Conservation (phyloP, 2,113 vertebrate species). For the Cavia porcellus region DNA sequence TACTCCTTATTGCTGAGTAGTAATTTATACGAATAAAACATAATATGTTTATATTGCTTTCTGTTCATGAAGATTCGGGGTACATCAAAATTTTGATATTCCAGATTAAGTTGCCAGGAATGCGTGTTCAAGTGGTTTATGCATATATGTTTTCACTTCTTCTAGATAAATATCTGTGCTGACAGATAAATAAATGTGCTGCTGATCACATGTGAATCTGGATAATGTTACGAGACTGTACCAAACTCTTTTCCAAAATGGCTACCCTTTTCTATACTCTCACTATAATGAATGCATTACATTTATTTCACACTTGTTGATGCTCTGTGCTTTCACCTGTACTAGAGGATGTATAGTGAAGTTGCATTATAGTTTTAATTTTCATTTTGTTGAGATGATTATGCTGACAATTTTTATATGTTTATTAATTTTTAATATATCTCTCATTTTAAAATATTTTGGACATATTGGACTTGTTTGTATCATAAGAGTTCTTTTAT, state of each 20-base stretch:
- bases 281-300: background rate
- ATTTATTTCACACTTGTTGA: background rate
- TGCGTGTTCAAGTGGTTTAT: background rate
- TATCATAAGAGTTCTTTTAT: background rate
- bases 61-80: background rate
- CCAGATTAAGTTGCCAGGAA: background rate
- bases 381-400: background rate
- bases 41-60: background rate
- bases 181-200: background rate
- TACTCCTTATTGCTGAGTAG: background rate
- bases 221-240: background rate
- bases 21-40: background rate
- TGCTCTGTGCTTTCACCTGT: background rate
- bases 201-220: background rate
- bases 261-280: background rate
- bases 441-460: background rate
- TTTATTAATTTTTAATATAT: background rate
- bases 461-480: background rate
- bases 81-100: background rate
- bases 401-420: background rate
- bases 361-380: background rate
- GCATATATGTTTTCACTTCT: background rate
- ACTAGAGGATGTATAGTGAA: background rate
- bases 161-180: background rate
- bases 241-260: background rate